Evolutionary conservation across 2,888 invertebrate species (phyloP).

Genomic region (Campoplex capitator): DNA sequence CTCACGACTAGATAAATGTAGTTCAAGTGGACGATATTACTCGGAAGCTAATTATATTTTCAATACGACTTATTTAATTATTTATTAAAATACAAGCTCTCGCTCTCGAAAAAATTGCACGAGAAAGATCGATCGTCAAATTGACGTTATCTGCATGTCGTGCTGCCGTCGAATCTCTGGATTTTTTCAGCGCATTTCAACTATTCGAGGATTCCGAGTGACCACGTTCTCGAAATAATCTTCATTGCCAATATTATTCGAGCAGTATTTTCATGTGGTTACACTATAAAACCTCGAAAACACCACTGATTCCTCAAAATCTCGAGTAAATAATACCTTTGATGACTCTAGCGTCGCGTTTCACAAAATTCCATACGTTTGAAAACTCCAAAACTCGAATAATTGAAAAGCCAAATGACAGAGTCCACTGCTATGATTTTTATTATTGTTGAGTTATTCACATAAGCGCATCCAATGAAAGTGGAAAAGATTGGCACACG

Average conservation of each 20-base stretch:
- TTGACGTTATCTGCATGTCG: not conserved
- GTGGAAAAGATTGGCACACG: constrained; percentile 12
- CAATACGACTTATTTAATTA: not conserved
- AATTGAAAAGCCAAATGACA: not conserved
- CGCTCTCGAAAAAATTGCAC: not conserved
- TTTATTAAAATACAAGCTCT: not conserved
- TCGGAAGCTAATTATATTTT: not conserved
- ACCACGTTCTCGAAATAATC: not conserved
- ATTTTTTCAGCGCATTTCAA: no score
- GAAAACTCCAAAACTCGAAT: no score
- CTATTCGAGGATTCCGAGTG: not conserved
- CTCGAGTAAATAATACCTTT: not conserved
- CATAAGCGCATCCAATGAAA: constrained; percentile 22
- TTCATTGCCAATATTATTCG: not conserved
- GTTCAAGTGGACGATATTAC: not conserved
- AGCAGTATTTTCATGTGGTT: no score
- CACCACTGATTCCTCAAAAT: no score
- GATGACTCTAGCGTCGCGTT: not conserved
- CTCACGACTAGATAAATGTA: not conserved
- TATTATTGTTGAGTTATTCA: constrained; percentile 39
- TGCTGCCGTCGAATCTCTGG: no score
- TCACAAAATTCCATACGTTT: not conserved
- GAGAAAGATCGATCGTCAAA: not conserved
- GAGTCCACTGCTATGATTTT: constrained; percentile 1
- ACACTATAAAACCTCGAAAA: no score